phyloP scores from a whole-genome alignment of 2,797 vertebrate genomes.

The Oreonectes daqikongensis region DNA sequence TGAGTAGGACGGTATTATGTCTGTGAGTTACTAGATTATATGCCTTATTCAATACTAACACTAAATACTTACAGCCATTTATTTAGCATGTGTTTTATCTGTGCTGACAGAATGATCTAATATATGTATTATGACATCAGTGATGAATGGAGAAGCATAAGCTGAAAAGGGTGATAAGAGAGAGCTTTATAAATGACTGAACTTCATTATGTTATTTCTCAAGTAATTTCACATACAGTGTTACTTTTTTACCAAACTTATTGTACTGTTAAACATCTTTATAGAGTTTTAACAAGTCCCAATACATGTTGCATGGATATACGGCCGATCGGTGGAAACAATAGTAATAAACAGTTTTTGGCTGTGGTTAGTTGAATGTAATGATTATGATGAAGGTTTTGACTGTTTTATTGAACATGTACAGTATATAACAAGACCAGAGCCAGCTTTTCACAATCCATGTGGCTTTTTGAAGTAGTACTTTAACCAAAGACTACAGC shows the following conservation, averaged over 20 bases:
- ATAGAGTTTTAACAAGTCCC: not conserved
- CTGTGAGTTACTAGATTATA: constrained; percentile 1
- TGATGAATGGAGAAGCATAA: not conserved
- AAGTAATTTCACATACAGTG: not conserved
- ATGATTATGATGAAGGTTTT: not conserved
- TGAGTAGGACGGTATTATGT: not conserved
- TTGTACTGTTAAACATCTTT: not conserved
- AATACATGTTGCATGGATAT: constrained; percentile 14
- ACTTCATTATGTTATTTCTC: not conserved
- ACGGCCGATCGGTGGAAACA: not conserved
- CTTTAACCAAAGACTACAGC: constrained; percentile 47
- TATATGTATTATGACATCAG: not conserved
- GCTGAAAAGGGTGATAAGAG: not conserved
- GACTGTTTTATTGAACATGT: constrained; percentile 14
- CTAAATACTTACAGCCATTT: constrained; percentile 23
- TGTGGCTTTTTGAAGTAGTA: constrained; percentile 14
- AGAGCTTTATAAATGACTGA: not conserved
- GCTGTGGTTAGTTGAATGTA: constrained; percentile 1
- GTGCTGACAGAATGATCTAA: not conserved
- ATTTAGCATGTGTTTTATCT: constrained; percentile 20
- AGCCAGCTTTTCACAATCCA: not conserved
- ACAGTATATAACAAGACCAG: no score
- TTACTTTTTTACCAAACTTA: not conserved
- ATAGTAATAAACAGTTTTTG: not conserved
- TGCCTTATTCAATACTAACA: constrained; percentile 4